Evolutionary conservation across 2,888 invertebrate species (phyloP).

Genomic region (Noctua janthe): DNA sequence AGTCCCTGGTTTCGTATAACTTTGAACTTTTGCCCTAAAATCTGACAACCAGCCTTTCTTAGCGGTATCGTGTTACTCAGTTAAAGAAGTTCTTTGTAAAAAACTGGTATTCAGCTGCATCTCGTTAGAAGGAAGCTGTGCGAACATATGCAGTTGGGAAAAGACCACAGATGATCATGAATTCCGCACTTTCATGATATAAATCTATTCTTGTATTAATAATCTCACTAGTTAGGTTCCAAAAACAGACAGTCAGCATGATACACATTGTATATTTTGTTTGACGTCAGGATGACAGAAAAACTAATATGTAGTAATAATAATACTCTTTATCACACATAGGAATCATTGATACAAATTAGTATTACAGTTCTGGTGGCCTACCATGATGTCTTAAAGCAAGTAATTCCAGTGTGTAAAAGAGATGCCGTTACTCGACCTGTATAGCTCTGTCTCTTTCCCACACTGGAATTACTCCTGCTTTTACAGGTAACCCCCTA

Average conservation of each 20-base stretch:
- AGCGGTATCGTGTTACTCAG: neutral
- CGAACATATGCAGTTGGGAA: no score
- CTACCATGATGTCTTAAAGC: no score
- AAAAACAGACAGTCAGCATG: neutral
- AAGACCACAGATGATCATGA: no score
- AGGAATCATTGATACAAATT: neutral
- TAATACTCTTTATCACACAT: neutral
- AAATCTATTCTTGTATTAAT: neutral
- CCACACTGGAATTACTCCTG: no score
- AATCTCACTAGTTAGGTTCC: neutral
- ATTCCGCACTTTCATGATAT: neutral
- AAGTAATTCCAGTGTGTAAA: no score
- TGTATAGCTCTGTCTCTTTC: no score
- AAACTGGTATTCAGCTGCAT: neutral
- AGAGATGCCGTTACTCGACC: no score
- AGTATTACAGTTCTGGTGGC: neutral
- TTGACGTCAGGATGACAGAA: neutral
- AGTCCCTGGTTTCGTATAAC: neutral
- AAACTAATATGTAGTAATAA: neutral
- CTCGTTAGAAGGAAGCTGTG: neutral
- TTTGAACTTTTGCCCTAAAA: neutral
- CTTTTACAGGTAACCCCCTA: no score
- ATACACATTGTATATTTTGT: no score
- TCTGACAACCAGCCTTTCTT: neutral
- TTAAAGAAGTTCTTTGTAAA: neutral